Evolutionary conservation across 1,140 invertebrate genomes (phyloP).

Genomic region (Aradophagus sp.): DNA sequence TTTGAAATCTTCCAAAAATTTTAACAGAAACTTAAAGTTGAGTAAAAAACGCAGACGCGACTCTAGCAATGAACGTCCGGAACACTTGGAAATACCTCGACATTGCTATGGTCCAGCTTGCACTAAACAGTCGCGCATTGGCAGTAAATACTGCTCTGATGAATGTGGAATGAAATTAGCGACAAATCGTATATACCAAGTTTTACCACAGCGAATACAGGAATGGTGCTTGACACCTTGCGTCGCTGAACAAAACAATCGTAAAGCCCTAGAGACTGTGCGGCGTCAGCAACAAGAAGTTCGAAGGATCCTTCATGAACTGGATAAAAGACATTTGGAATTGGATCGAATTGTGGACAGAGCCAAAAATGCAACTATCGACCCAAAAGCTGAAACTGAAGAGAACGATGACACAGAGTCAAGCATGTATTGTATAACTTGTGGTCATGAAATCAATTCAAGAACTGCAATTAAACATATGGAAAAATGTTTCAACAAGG

Average conservation of each 20-base stretch:
- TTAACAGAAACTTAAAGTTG: conserved; percentile 66
- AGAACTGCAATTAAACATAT: conserved; percentile 93
- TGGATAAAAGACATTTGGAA: conserved; percentile 85
- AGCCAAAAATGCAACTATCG: conserved; percentile 82
- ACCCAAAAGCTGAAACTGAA: conserved; percentile 78
- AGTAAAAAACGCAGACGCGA: conserved; percentile 72
- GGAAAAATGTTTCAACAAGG: conserved; percentile 96
- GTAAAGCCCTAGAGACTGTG: conserved; percentile 87
- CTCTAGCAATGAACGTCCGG: conserved; percentile 76
- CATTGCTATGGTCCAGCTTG: conserved; percentile 97
- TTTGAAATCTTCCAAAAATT: conserved; percentile 68
- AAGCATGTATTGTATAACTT: conserved; percentile 96
- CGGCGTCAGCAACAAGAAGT: conserved; percentile 86
- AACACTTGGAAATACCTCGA: conserved; percentile 75
- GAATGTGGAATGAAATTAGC: conserved; percentile 95
- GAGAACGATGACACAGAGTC: conserved; percentile 87
- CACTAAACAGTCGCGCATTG: conserved; percentile 82
- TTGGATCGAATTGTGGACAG: conserved; percentile 88
- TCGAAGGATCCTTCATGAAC: conserved; percentile 82
- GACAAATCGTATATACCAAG: conserved; percentile 88
- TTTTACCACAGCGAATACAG: conserved; percentile 92
- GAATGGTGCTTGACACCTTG: conserved; percentile 95
- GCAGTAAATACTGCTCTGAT: conserved; percentile 97
- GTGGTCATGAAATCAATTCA: conserved; percentile 93
- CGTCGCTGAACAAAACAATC: conserved; percentile 90